phyloP scores from a whole-genome alignment of 2,888 invertebrate genomes.

The Prosapia bicincta region DNA sequence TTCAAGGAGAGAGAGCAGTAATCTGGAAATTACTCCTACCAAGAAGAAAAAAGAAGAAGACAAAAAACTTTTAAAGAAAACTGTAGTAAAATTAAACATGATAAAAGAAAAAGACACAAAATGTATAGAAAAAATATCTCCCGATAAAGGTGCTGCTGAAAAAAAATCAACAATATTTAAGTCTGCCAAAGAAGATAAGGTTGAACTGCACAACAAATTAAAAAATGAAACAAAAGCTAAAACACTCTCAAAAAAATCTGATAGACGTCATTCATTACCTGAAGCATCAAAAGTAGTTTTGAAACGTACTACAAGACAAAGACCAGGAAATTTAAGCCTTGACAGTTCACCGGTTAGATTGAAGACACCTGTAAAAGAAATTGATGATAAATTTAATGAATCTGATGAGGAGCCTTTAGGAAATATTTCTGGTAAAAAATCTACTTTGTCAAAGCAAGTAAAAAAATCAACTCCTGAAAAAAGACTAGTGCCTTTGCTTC shows the following conservation, averaged over 20 bases:
- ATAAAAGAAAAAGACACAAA: constrained; percentile 16
- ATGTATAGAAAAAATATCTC: neutral
- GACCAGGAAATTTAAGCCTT: constrained; percentile 3
- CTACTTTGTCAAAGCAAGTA: neutral
- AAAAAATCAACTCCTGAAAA: neutral
- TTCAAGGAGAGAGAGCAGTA: constrained; percentile 34
- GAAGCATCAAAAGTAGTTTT: neutral
- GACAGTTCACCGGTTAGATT: neutral
- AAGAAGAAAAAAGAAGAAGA: constrained; percentile 45
- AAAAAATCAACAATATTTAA: neutral
- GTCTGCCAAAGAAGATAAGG: constrained; percentile 1
- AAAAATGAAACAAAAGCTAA: constrained; percentile 24
- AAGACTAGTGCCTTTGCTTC: neutral
- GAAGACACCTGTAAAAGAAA: neutral
- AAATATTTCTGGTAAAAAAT: neutral
- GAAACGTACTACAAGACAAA: constrained; percentile 1
- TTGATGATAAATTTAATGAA: constrained; percentile 19
- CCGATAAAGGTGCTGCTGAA: neutral
- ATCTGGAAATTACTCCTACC: constrained; percentile 39
- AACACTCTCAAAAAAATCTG: neutral
- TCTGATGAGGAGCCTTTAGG: constrained; percentile 28
- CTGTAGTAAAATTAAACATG: constrained; percentile 3
- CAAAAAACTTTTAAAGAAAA: constrained; percentile 10
- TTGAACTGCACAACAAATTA: constrained; percentile 1
- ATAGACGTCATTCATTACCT: neutral